phyloP scores from a whole-genome alignment of 2,797 vertebrate species.

The Oryzias dopingdopingensis region DNA sequence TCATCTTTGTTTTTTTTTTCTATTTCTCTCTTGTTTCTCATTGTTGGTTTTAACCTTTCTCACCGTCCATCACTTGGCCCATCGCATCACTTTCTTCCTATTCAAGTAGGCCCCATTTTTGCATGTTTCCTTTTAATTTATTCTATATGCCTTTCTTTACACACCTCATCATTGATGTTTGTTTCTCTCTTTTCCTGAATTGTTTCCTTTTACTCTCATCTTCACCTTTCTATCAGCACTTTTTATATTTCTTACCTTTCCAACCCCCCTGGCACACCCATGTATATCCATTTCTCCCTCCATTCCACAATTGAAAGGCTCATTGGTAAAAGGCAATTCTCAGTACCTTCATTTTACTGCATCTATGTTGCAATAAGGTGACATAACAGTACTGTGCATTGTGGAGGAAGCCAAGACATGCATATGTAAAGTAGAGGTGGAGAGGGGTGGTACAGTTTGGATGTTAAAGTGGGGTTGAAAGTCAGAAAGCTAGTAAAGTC shows the following conservation, averaged over 20 bases:
- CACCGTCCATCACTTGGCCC: not conserved
- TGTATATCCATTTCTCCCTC: conserved; percentile 22
- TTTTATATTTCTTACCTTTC: conserved; percentile 24
- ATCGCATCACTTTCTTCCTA: too few relatives aligned
- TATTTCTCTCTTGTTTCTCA: conserved; percentile 16
- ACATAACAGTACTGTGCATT: conserved; percentile 33
- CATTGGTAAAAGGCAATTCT: conserved; percentile 36
- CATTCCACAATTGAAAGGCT: conserved; percentile 38
- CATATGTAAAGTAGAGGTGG: not conserved
- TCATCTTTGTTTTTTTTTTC: conserved; percentile 11
- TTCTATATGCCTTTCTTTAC: too few relatives aligned
- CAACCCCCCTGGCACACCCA: not conserved
- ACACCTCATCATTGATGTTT: too few relatives aligned
- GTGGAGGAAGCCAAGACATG: conserved; percentile 17
- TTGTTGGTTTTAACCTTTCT: not conserved
- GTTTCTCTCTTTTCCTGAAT: too few relatives aligned
- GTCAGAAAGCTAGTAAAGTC: not conserved
- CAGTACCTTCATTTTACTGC: conserved; percentile 30
- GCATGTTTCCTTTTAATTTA: too few relatives aligned
- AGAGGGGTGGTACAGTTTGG: not conserved
- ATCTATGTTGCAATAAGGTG: conserved; percentile 56
- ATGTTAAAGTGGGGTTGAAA: conserved; percentile 20
- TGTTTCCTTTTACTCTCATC: conserved; percentile 26
- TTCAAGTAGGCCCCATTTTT: too few relatives aligned
- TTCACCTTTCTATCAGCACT: conserved; percentile 1